phyloP scores from a whole-genome alignment of 2,113 vertebrate species.

The Platanista minor region DNA sequence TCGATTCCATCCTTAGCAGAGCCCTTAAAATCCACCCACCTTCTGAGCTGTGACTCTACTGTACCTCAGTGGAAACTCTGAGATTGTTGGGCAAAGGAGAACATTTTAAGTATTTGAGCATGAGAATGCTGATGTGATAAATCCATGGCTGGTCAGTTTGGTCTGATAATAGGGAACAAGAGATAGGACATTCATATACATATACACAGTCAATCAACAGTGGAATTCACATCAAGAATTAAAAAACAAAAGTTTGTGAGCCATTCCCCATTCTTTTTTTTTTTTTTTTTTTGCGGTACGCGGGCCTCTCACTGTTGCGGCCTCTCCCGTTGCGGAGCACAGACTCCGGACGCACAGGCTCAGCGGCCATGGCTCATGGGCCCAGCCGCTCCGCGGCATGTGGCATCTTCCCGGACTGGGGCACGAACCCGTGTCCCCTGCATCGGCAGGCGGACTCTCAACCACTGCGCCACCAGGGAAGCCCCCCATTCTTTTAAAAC shows the following conservation, averaged over 20 bases:
- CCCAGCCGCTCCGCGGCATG: too few species aligned
- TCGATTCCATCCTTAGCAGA: background rate
- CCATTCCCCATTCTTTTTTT: constrained; percentile 1
- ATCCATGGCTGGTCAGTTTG: background rate
- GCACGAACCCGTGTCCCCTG: too few species aligned
- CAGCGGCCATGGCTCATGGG: too few species aligned
- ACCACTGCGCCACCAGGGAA: too few species aligned
- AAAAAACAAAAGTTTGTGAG: background rate
- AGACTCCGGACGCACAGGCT: too few species aligned
- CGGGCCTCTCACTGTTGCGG: too few species aligned
- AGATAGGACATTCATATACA: background rate
- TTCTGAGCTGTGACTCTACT: background rate
- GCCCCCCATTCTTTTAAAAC: constrained; percentile 16
- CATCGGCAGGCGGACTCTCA: too few species aligned
- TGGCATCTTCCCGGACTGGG: too few species aligned
- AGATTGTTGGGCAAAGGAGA: background rate
- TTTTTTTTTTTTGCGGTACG: too few species aligned
- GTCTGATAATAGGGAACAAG: background rate
- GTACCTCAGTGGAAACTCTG: background rate
- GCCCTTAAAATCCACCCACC: constrained; percentile 18
- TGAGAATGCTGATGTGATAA: background rate
- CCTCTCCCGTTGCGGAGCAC: too few species aligned
- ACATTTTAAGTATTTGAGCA: background rate
- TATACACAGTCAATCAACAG: background rate
- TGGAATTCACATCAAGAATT: background rate